Base-by-base conservation (phyloP, 2,797 vertebrate genomes). In the Megaceryle alcyon region DNA sequence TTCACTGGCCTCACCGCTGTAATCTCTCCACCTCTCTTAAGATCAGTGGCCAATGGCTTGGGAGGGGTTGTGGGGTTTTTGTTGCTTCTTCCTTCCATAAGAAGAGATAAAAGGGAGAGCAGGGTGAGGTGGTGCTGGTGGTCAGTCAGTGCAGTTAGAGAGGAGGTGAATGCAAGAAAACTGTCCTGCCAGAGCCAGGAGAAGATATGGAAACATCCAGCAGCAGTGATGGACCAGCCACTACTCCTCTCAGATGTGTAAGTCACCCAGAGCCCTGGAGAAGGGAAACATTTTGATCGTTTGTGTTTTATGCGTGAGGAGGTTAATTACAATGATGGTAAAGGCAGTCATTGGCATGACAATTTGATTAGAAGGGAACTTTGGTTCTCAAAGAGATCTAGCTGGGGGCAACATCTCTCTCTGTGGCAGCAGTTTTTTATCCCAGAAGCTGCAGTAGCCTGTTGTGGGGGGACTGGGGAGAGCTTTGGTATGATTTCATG, bases 131-230 rank as follows among this genome's bases (percentile, higher is more conserved):
- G 10, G 14, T 82, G 65, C 7, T 44, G 33, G 35, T 69, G 43
- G 17, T 49, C 11, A 10, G 56, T 8, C 0, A 3, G 49, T 9
- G 19, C 2, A 0, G 0, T 0, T n/a, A n/a, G 11, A 2, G 65
- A 22, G 33, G 63, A 12, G 60, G 3, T 28, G 39, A 17, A 4
- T 19, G 48, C 7, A 20, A 29, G 63, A 17, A 29, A 64, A 29
- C 5, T 23, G 4, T 41, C 31, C 49, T 54, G 35, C 22, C 23
- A 10, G 43, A 83, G 39, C 43, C 28, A 35, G 18, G 31, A 86
- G 49, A 31, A 68, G 68, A 10, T 23, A 21, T 0, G 1, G 53
- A 21, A 48, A 4, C 25, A 25, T 25, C 71, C 56, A 33, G 33
- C 8, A 41, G 26, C 12, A 33, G 56, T 15, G 29, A 22, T 29